Evolutionary conservation across 2,888 invertebrate species (phyloP).

Genomic region (Vesta saturnalis): DNA sequence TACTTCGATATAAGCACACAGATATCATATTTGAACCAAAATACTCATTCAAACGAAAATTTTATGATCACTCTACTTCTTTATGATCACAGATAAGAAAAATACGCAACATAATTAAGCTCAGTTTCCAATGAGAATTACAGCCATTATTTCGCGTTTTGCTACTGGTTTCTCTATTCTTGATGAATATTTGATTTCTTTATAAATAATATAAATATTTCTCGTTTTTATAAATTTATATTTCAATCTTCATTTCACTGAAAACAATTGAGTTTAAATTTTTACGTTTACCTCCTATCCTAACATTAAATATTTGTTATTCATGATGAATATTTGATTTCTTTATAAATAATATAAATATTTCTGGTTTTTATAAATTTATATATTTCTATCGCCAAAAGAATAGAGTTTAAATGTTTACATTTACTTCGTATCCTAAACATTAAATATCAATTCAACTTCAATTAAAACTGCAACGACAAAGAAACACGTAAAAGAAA

Average conservation of each 20-base stretch:
- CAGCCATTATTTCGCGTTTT: constrained; percentile 21
- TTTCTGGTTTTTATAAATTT: neutral
- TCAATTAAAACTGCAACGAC: constrained; percentile 17
- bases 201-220: constrained; percentile 25
- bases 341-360: constrained; percentile 22
- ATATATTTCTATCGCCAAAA: neutral
- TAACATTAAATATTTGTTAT: too few relatives aligned
- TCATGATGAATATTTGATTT: constrained; percentile 37
- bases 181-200: constrained; percentile 36
- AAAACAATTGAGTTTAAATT: too few relatives aligned
- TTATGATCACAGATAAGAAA: constrained; percentile 37
- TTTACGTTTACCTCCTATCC: too few relatives aligned
- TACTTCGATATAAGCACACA: constrained; percentile 21
- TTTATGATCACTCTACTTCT: constrained; percentile 33
- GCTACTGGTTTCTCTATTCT: constrained; percentile 33
- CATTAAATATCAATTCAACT: constrained; percentile 15
- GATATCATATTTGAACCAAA: constrained; percentile 25
- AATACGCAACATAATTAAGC: constrained; percentile 34
- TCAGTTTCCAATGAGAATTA: constrained; percentile 32
- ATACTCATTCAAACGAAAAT: constrained; percentile 31
- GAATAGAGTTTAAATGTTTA: too few relatives aligned
- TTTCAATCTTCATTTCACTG: too few relatives aligned
- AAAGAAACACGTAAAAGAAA: constrained; percentile 20
- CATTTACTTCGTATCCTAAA: neutral
- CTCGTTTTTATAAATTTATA: too few relatives aligned